Evolutionary conservation across 2,797 vertebrate species (phyloP).

Genomic region (Buphagus erythrorhynchus): DNA sequence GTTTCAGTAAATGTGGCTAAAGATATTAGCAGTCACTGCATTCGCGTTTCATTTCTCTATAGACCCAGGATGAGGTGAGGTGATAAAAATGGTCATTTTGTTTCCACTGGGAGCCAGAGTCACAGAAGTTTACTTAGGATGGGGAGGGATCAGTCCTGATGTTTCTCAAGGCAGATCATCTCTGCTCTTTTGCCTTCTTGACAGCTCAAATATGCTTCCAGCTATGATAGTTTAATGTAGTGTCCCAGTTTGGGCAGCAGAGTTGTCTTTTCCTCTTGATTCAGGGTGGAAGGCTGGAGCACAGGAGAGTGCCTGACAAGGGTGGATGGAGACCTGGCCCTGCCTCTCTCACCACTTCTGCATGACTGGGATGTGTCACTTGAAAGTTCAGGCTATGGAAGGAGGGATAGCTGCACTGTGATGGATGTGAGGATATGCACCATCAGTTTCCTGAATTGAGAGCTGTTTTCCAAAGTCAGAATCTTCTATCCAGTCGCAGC

Average conservation of each 20-base stretch:
- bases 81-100: slow-evolving; percentile 63
- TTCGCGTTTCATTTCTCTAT: slow-evolving; percentile 26
- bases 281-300: background rate
- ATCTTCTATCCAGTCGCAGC: background rate
- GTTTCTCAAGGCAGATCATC: background rate
- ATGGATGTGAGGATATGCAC: background rate
- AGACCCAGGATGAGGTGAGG: slow-evolving; percentile 32
- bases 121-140: background rate
- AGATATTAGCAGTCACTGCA: slow-evolving; percentile 65
- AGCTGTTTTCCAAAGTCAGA: background rate
- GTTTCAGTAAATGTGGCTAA: slow-evolving; percentile 73
- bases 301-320: accelerated
- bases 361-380: accelerated
- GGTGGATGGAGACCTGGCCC: background rate
- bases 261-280: background rate
- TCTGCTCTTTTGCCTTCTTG: background rate
- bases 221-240: background rate
- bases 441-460: background rate
- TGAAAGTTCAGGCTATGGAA: background rate
- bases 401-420: background rate
- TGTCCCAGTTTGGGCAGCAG: background rate
- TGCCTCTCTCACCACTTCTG: background rate
- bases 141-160: background rate
- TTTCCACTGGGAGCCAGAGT: slow-evolving; percentile 41
- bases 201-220: background rate